A percentile compares a stretch with the other conserved stretches of the same genome.
These are phyloP conservation scores for Trachelus troglodyta DNA, from an alignment of 2,888 invertebrate species.

Conservation along the genomic window DNA sequence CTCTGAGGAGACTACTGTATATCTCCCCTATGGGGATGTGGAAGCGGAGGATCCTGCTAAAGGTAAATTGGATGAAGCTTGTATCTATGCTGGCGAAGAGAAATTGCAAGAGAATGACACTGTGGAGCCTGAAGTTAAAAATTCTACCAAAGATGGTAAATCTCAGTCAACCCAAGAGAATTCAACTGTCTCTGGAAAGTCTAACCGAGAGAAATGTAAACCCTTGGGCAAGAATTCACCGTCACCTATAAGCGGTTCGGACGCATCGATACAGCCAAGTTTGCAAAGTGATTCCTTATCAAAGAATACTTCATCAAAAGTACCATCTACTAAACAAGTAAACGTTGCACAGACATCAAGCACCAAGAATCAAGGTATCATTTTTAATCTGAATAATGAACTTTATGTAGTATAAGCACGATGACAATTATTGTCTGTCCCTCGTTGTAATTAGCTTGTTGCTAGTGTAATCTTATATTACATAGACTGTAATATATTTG, in stretches of 20 bases:
- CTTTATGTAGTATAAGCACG: neutral
- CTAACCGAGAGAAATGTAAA: neutral
- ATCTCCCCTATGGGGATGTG: slow-evolving; percentile 17
- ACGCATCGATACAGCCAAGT: neutral
- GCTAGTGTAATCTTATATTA: neutral
- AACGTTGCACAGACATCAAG: neutral
- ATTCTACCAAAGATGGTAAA: neutral
- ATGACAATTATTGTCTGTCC: neutral
- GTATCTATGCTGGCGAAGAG: neutral
- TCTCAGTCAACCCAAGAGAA: neutral
- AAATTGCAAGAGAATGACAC: neutral
- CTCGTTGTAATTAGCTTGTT: neutral
- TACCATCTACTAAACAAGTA: neutral
- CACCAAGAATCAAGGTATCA: neutral
- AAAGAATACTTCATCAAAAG: neutral
- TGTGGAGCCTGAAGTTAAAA: neutral
- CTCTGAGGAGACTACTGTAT: slow-evolving; percentile 17
- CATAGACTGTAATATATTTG: neutral
- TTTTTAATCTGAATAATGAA: neutral
- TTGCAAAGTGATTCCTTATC: neutral
- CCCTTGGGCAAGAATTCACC: neutral
- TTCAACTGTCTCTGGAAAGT: neutral
- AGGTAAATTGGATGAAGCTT: neutral
- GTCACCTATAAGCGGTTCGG: neutral
- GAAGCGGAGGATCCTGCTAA: neutral